Evolutionary conservation across 2,113 vertebrate species (phyloP).

Genomic region (Hippocampus mohnikei): DNA sequence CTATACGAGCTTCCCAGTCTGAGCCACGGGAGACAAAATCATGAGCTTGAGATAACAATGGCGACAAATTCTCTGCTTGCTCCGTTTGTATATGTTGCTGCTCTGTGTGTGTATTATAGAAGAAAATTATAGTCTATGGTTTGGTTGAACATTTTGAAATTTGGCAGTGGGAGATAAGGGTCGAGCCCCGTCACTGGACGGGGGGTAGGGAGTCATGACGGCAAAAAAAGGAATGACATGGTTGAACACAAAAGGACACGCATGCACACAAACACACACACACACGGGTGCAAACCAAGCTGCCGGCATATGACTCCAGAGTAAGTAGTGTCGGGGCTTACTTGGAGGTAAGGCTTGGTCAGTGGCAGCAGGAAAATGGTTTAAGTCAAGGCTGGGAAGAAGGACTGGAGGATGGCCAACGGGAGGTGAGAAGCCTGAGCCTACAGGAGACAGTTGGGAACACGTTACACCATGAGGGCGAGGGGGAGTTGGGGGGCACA

Average conservation of each 20-base stretch:
- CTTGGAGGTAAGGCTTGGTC: slow-evolving; percentile 97
- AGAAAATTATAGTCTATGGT: neutral
- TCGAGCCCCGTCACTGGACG: neutral
- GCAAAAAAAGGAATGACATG: slow-evolving; percentile 19
- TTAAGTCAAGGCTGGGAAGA: slow-evolving; percentile 83
- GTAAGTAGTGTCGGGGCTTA: slow-evolving; percentile 76
- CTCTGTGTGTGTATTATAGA: neutral
- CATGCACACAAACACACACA: neutral
- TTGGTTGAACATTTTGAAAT: too few relatives aligned
- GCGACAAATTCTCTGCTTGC: too few relatives aligned
- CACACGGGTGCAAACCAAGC: slow-evolving; percentile 11
- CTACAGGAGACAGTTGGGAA: slow-evolving; percentile 55
- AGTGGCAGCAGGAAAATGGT: slow-evolving; percentile 88
- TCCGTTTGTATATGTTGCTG: too few relatives aligned
- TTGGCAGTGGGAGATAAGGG: neutral
- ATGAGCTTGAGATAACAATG: neutral
- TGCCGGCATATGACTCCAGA: slow-evolving; percentile 48
- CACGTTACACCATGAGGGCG: slow-evolving; percentile 11
- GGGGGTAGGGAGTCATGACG: neutral
- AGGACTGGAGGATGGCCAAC: slow-evolving; percentile 89
- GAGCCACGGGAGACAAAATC: slow-evolving; percentile 12
- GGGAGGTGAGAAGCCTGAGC: slow-evolving; percentile 73
- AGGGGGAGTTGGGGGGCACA: neutral
- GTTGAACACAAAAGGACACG: slow-evolving; percentile 2
- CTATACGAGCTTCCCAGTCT: slow-evolving; percentile 98